Evolutionary conservation across 2,888 invertebrate species (phyloP).

Genomic region (Mesoligia furuncula): DNA sequence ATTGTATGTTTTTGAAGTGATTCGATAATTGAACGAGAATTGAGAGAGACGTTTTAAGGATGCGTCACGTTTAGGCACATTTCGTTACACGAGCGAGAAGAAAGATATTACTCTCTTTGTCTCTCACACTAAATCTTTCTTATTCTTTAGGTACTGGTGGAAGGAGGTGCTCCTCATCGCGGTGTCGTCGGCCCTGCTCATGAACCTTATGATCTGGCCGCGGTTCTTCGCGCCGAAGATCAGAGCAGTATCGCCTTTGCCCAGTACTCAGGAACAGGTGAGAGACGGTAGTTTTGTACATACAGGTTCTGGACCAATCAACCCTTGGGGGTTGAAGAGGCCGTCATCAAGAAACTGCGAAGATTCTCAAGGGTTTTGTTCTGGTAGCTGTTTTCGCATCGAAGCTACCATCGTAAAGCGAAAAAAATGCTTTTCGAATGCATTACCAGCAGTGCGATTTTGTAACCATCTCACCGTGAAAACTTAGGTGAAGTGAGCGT

Average conservation of each 20-base stretch:
- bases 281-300: conserved; percentile 48
- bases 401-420: neutral
- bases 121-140: neutral
- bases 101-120: neutral
- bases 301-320: neutral
- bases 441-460: neutral
- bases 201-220: conserved; percentile 93
- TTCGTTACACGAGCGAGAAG: neutral
- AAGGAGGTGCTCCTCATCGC: conserved; percentile 95
- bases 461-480: no score
- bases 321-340: neutral
- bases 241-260: conserved; percentile 72
- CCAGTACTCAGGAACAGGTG: conserved; percentile 80
- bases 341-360: neutral
- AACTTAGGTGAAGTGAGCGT: no score
- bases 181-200: conserved; percentile 92
- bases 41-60: neutral
- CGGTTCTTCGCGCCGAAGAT: conserved; percentile 82
- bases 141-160: conserved; percentile 90
- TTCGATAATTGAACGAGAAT: neutral
- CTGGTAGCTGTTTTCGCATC: neutral
- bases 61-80: neutral
- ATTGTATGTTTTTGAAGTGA: neutral
- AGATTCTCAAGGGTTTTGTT: neutral
- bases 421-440: neutral